Conservation (phyloP, 2,797 vertebrate species). For the Margarornis squamiger region DNA sequence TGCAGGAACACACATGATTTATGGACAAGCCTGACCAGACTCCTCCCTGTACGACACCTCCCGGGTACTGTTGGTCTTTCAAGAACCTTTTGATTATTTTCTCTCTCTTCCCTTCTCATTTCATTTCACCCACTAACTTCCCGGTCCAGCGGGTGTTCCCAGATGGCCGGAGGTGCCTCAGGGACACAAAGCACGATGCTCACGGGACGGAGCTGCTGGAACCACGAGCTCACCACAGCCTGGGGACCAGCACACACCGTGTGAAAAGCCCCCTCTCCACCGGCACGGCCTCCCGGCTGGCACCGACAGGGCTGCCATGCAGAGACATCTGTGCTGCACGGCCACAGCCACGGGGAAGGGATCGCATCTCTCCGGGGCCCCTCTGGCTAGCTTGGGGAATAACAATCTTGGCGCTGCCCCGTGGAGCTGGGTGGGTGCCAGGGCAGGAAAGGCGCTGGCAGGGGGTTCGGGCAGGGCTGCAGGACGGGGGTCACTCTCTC, state of each 20-base stretch:
- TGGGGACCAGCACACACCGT: neutral
- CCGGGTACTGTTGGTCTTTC: neutral
- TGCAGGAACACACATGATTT: neutral
- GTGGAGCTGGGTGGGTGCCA: neutral
- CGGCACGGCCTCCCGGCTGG: neutral
- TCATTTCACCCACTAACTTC: neutral
- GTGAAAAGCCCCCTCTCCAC: neutral
- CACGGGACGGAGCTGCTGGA: neutral
- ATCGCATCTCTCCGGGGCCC: fast-evolving
- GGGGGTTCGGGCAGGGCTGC: neutral
- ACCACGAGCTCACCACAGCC: neutral
- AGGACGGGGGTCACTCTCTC: neutral
- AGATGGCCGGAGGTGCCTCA: neutral
- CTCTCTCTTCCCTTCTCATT: neutral
- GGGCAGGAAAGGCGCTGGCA: neutral
- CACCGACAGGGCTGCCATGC: neutral
- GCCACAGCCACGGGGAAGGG: neutral
- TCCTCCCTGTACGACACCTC: neutral
- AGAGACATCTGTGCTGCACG: neutral
- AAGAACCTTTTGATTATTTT: neutral
- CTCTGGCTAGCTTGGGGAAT: fast-evolving
- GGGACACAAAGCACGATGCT: neutral
- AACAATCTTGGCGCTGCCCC: fast-evolving
- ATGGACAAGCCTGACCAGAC: neutral
- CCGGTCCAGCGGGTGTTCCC: neutral